These are phyloP conservation scores for Saccostrea cuccullata DNA, from an alignment of 1,140 invertebrate genomes.

Conservation along the genomic window DNA sequence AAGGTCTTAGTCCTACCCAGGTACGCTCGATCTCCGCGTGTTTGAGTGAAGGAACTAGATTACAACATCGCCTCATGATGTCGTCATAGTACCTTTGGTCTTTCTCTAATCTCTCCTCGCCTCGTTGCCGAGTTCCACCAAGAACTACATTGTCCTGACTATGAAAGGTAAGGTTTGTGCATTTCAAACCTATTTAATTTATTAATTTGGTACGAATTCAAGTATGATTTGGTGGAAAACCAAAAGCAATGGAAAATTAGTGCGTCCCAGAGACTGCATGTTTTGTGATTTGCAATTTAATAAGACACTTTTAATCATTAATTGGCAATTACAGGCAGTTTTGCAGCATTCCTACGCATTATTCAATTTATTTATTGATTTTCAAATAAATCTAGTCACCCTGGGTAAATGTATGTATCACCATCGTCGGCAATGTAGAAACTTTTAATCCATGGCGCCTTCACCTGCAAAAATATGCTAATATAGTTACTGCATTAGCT, in stretches of 20 bases:
- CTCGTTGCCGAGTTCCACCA: conserved; percentile 57
- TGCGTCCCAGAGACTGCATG: too few relatives aligned
- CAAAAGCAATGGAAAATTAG: too few relatives aligned
- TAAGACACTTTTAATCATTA: too few relatives aligned
- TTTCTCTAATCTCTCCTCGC: conserved; percentile 30
- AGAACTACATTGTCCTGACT: conserved; percentile 61
- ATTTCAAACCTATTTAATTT: too few relatives aligned
- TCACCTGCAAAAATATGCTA: background rate
- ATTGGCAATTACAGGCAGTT: too few relatives aligned
- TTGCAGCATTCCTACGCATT: too few relatives aligned
- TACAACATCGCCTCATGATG: conserved; percentile 49
- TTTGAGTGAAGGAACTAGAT: conserved; percentile 53
- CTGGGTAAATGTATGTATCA: conserved; percentile 45
- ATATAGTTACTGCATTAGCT: too few relatives aligned
- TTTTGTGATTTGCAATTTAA: too few relatives aligned
- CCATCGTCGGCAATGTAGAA: conserved; percentile 28
- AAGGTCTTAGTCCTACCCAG: conserved; percentile 58
- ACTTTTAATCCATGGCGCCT: conserved; percentile 50
- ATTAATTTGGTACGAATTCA: background rate
- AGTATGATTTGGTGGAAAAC: background rate
- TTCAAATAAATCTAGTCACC: conserved; percentile 2
- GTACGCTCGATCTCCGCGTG: conserved; percentile 34
- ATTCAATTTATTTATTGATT: too few relatives aligned
- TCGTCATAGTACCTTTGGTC: conserved; percentile 45
- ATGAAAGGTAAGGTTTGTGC: background rate